Conservation (phyloP, 2,797 vertebrate genomes). For the Cacajao melanocephalus region DNA sequence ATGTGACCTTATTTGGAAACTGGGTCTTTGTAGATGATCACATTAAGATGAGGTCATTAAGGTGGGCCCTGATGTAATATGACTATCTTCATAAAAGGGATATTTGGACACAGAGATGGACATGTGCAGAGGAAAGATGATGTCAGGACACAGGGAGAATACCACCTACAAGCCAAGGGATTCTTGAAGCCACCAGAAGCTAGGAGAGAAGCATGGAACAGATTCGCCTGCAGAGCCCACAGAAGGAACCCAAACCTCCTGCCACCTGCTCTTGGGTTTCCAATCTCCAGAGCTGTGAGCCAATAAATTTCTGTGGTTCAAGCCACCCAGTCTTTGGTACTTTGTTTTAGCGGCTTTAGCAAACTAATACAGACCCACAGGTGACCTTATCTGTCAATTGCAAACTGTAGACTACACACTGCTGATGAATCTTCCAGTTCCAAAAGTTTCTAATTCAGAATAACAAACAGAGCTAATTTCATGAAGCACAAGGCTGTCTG, state of each 20-base stretch:
- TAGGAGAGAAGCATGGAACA: background rate
- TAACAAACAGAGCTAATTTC: background rate
- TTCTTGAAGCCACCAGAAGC: rapidly evolving
- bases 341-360: background rate
- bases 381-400: background rate
- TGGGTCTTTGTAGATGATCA: background rate
- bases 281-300: background rate
- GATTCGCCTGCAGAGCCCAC: rapidly evolving
- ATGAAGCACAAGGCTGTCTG: too few relatives aligned
- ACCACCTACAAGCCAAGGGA: background rate
- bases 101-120: background rate
- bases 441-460: background rate
- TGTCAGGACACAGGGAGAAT: background rate
- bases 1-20: background rate
- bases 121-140: background rate
- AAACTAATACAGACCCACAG: background rate
- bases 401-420: slow-evolving; percentile 37
- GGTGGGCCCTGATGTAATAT: background rate
- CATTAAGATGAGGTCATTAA: background rate
- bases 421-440: background rate
- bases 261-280: background rate
- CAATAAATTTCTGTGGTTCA: background rate
- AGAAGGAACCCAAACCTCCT: background rate
- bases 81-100: background rate
- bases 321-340: too few relatives aligned